Percentiles rank a stretch among this genome's conserved stretches.
Conservation (phyloP, 2,797 vertebrate genomes). For the Esox masquinongy region DNA sequence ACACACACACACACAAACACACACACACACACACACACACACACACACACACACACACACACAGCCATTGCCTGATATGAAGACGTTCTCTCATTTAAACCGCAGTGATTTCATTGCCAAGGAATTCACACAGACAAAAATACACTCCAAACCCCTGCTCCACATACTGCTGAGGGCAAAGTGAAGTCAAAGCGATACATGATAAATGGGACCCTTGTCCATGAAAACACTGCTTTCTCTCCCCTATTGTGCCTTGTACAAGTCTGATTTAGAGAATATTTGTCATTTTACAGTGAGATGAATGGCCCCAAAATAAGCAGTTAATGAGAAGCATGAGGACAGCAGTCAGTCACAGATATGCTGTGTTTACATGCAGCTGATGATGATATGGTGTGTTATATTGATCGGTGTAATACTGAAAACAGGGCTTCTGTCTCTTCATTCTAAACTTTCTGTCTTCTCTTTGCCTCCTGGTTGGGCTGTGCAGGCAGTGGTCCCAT, state of each 20-base stretch:
- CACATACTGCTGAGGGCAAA: constrained; percentile 49
- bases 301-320: neutral
- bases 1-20: constrained; percentile 17
- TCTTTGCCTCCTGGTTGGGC: constrained; percentile 25
- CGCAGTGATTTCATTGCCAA: constrained; percentile 70
- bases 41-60: constrained; percentile 29
- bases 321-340: neutral
- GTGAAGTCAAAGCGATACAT: constrained; percentile 56
- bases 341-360: neutral
- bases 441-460: constrained; percentile 2
- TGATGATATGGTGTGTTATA: neutral
- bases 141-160: constrained; percentile 51
- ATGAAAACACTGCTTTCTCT: constrained; percentile 52
- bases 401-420: no score
- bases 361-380: neutral
- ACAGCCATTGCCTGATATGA: constrained; percentile 36
- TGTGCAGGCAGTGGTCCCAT: constrained; percentile 94
- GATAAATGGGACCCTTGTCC: constrained; percentile 65
- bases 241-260: constrained; percentile 24
- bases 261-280: constrained; percentile 1
- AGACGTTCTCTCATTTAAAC: constrained; percentile 58
- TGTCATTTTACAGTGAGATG: neutral
- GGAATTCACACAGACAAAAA: constrained; percentile 66
- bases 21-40: constrained; percentile 22
- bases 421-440: neutral